Conservation (phyloP, 2,888 invertebrate species). For the Pterostichus madidus region DNA sequence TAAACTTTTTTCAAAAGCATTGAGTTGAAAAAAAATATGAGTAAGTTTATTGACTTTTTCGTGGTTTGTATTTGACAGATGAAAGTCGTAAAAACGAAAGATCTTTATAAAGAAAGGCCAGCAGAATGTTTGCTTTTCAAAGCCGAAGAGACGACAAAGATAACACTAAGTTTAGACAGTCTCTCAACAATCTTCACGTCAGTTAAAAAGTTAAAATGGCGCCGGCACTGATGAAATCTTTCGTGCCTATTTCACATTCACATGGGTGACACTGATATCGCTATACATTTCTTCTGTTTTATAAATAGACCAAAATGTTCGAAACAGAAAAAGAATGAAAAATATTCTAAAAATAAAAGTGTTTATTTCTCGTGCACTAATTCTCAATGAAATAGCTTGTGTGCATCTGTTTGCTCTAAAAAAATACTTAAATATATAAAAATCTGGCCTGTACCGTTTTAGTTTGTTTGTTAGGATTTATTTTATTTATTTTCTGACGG, state of each 20-base stretch:
- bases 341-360: constrained; percentile 52
- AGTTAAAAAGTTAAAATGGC: constrained; percentile 7
- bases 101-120: constrained; percentile 18
- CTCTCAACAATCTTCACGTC: constrained; percentile 11
- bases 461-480: constrained; percentile 28
- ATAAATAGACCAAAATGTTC: constrained; percentile 37
- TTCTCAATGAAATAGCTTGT: constrained; percentile 59
- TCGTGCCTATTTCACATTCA: constrained; percentile 6
- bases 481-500: constrained; percentile 19
- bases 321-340: constrained; percentile 47
- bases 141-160: background rate
- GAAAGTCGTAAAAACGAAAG: constrained; percentile 31
- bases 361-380: constrained; percentile 43
- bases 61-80: constrained; percentile 50
- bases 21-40: background rate
- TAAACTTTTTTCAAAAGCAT: constrained; percentile 11
- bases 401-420: constrained; percentile 53
- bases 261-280: constrained; percentile 49
- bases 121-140: constrained; percentile 26
- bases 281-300: constrained; percentile 40
- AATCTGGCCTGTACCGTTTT: background rate
- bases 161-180: constrained; percentile 32
- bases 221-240: constrained; percentile 10
- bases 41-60: constrained; percentile 31
- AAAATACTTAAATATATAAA: constrained; percentile 50